Conservation (phyloP, 2,888 invertebrate genomes). For the Rhyacophila evoluta region DNA sequence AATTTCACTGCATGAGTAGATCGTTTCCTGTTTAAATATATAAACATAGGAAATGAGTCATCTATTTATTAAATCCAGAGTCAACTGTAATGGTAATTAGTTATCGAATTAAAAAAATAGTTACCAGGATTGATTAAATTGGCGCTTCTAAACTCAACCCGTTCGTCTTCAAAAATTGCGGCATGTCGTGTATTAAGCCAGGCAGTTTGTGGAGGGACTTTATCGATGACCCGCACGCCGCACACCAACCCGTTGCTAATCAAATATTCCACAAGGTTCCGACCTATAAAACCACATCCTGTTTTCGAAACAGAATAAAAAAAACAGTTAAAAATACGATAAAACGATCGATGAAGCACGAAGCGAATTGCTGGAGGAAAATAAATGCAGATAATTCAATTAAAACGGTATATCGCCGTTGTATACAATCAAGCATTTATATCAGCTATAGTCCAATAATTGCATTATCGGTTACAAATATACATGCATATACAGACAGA, state of each 20-base stretch:
- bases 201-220: constrained; percentile 93
- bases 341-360: not conserved
- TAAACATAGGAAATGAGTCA: no score
- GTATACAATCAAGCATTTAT: not conserved
- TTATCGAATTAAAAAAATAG: constrained; percentile 55
- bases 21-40: no score
- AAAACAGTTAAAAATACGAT: not conserved
- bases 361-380: not conserved
- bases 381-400: not conserved
- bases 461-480: constrained; percentile 8
- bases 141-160: constrained; percentile 90
- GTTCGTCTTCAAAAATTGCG: constrained; percentile 78
- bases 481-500: not conserved
- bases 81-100: no score
- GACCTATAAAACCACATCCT: constrained; percentile 96
- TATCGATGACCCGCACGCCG: constrained; percentile 86
- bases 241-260: constrained; percentile 81
- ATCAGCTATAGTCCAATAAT: not conserved
- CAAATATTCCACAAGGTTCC: constrained; percentile 86
- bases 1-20: no score
- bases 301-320: constrained; percentile 51
- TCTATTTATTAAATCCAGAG: no score
- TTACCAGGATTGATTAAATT: constrained; percentile 91
- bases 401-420: not conserved
- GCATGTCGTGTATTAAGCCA: constrained; percentile 85